Evolutionary conservation across 2,888 invertebrate species (phyloP), one percentile per base, ranked within the genome.

Genomic region (Drosophila tripunctata): DNA sequence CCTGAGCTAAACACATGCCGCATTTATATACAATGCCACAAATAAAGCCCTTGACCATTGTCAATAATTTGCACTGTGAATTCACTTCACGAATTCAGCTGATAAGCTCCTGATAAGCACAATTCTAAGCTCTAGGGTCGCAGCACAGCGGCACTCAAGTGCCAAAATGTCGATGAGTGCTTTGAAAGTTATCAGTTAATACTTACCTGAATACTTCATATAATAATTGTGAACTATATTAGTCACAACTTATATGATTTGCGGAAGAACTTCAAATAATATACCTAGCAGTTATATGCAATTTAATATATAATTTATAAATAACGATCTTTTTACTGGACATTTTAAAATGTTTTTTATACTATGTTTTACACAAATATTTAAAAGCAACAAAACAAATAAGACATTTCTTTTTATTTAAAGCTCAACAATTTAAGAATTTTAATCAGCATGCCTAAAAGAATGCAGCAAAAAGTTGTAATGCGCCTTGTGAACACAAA

Each of bases 1-100:
- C 30, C 22, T 4, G 10, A 22, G 19, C 40, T 7, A 27, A 0
- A 12, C 5, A 4, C 27, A 30, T 12, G 4, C 0, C 1, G 15
- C 30, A 6, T 35, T 73, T 73, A 36, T 57, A 73, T 73, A 74
- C 52, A n/a, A n/a, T 14, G 22, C n/a, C n/a, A 35, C 44, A 71
- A 56, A 72, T 57, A 70, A 71, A 35, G 45, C 71, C 41, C 63
- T 73, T 67, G 62, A 76, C 40, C 15, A 52, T 19, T 64, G 61
- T 55, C 50, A 72, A 62, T 41, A 60, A 44, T 66, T 38, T 36
- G 2, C 43, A 38, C 40, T 17, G 22, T 30, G 19, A 48, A 65
- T 71, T 76, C 51, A 73, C 58, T 67, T 52, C 24, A 55, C 4
- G 36, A 43, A 40, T 40, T 33, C 19, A 43, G 14, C 54, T 41